Percentiles rank a stretch among this genome's conserved stretches.
These are phyloP conservation scores for Dromiciops gliroides DNA, from an alignment of 2,113 vertebrate species.

Conservation along the genomic window DNA sequence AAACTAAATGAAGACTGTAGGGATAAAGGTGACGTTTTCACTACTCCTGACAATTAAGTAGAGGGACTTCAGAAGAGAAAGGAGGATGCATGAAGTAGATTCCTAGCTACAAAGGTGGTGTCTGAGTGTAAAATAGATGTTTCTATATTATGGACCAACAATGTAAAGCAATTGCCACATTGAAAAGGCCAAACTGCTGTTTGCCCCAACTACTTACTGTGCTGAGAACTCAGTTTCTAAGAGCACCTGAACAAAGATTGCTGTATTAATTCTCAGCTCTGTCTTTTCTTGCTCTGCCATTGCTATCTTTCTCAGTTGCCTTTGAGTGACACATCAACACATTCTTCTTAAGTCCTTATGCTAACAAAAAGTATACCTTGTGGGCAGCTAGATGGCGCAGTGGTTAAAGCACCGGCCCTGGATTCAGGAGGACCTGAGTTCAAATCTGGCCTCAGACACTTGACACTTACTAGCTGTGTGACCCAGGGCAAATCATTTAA, in stretches of 20 bases:
- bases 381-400: too few relatives aligned
- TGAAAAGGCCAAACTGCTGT: background rate
- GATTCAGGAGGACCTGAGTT: too few relatives aligned
- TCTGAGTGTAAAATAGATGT: background rate
- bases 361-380: background rate
- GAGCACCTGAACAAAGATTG: background rate
- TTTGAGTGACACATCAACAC: background rate
- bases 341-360: background rate
- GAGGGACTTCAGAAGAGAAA: background rate
- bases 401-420: too few relatives aligned
- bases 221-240: background rate
- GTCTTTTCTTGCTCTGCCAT: background rate
- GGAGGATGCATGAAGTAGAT: background rate
- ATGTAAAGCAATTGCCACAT: background rate
- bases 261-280: background rate
- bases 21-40: background rate
- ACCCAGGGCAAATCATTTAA: too few relatives aligned
- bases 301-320: background rate
- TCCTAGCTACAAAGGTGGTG: background rate
- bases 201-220: background rate
- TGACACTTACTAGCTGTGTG: too few relatives aligned
- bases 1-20: background rate
- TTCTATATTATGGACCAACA: background rate
- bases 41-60: background rate
- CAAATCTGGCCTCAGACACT: too few relatives aligned